Conservation (phyloP, 1,140 invertebrate species). For the Anthonomus grandis region DNA sequence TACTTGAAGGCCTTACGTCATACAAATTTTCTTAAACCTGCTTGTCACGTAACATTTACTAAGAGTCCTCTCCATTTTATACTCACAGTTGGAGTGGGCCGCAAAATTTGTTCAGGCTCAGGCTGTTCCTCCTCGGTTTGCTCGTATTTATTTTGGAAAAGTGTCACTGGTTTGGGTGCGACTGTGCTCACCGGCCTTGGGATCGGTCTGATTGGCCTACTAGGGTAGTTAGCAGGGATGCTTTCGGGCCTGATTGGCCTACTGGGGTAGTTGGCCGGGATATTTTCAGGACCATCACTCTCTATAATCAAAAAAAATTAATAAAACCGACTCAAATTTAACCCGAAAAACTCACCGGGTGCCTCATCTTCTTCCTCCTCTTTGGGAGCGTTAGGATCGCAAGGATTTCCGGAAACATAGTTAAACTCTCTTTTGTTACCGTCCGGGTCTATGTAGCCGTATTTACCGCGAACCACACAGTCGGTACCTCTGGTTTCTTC, state of each 20-base stretch:
- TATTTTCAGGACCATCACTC: too few species aligned
- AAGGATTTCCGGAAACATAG: constrained; percentile 88
- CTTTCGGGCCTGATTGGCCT: constrained; percentile 55
- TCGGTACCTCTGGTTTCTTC: constrained; percentile 82
- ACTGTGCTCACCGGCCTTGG: constrained; percentile 47
- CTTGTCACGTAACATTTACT: too few species aligned
- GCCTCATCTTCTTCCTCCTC: constrained; percentile 56
- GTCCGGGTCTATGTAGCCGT: constrained; percentile 84
- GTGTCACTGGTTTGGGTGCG: constrained; percentile 58
- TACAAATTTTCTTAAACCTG: too few species aligned
- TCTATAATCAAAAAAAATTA: too few species aligned
- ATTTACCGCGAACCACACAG: constrained; percentile 83
- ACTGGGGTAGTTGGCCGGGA: constrained; percentile 63
- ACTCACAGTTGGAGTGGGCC: constrained; percentile 33
- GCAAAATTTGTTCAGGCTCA: constrained; percentile 56
- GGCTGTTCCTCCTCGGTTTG: constrained; percentile 58
- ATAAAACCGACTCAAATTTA: neutral
- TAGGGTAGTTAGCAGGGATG: constrained; percentile 64
- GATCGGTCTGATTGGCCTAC: constrained; percentile 51
- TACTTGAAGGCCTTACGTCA: too few species aligned
- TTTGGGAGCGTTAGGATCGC: constrained; percentile 75
- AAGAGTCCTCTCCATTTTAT: too few species aligned
- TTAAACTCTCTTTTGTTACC: constrained; percentile 84
- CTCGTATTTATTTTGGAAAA: constrained; percentile 64
- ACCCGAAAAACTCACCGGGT: too few species aligned